phyloP scores from a whole-genome alignment of 1,140 invertebrate species.

The Stenopsyche tienmushanensis region DNA sequence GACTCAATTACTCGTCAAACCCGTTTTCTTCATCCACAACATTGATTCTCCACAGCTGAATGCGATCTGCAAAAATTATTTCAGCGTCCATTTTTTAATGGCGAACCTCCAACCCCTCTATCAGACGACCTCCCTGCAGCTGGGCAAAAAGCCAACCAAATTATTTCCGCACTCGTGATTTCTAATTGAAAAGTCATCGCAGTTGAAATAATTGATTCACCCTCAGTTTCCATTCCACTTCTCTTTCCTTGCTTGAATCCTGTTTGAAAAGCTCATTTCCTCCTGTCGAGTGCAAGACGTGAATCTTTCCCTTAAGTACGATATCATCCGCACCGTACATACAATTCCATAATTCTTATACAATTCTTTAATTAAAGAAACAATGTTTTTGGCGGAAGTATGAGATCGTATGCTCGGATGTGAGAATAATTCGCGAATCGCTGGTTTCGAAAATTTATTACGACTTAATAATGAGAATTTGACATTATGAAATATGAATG shows the following conservation, averaged over 20 bases:
- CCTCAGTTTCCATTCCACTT: not conserved
- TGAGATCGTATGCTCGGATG: not conserved
- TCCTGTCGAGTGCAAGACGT: constrained; percentile 33
- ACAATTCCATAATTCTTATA: no score
- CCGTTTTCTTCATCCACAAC: no score
- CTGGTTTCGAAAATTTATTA: no score
- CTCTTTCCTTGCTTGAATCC: constrained; percentile 6
- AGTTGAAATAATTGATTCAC: constrained; percentile 40
- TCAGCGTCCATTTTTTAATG: not conserved
- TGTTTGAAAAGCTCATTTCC: constrained; percentile 37
- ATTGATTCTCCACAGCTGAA: no score
- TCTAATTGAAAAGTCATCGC: constrained; percentile 42
- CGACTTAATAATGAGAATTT: no score
- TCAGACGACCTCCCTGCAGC: not conserved
- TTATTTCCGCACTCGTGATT: constrained; percentile 38
- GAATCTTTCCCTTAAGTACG: constrained; percentile 31
- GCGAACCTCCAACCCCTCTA: not conserved
- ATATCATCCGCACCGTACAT: no score
- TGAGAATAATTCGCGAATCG: no score
- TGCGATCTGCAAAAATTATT: no score
- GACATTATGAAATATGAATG: no score
- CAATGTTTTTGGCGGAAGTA: not conserved
- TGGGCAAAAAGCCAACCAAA: constrained; percentile 7
- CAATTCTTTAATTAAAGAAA: not conserved
- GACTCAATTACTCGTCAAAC: no score